Base-by-base conservation (phyloP, 2,888 invertebrate species). In the Sarcophaga subvicina region DNA sequence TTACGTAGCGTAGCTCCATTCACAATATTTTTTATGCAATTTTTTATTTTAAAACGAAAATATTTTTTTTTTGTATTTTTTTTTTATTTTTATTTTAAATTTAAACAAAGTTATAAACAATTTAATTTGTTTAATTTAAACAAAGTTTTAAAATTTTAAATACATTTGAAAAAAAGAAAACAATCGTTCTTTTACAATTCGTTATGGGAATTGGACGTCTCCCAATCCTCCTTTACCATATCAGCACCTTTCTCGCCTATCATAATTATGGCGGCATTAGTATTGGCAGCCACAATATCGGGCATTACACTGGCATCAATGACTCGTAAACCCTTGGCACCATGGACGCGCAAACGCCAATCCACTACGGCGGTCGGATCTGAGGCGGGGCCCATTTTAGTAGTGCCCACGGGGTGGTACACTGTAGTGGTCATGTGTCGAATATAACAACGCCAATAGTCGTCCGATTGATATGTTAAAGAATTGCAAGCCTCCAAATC, bases 401-500 rank as follows among this genome's bases (percentile, higher is more conserved):
- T 94, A 1, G 95, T 95, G 72, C 96, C 95, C 2, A 95, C 95
- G 0, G 96, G 97, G 93, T 97, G 97, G 89, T 96, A 97, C 63
- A 97, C 95, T 0, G 97, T 97, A 88, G 96, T 96, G 1, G 95
- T 95, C 91, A 96, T 96, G 90, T 98, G 97, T 49, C 97, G 95
- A 47, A 97, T 94, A 88, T 96, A 95, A 91, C 98, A 98, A 90
- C 97, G 97, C 97, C 98, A 97, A 90, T 97, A 98, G 72, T 96
- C 96, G 91, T 98, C 97, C 14, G 96, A 95, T 89, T 96, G 96
- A 77, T 96, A 95, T 0, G 94, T 93, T 83, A 95, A 94, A 14
- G 95, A 95, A 82, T 96, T 95, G 90, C 98, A 98, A 0, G 96
- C 97, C 0, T 97, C 97, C 94, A 98, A 94, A 0, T 96, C 96